Evolutionary conservation across 2,113 vertebrate species (phyloP).

Genomic region (Hypocryptadius cinnamomeus): DNA sequence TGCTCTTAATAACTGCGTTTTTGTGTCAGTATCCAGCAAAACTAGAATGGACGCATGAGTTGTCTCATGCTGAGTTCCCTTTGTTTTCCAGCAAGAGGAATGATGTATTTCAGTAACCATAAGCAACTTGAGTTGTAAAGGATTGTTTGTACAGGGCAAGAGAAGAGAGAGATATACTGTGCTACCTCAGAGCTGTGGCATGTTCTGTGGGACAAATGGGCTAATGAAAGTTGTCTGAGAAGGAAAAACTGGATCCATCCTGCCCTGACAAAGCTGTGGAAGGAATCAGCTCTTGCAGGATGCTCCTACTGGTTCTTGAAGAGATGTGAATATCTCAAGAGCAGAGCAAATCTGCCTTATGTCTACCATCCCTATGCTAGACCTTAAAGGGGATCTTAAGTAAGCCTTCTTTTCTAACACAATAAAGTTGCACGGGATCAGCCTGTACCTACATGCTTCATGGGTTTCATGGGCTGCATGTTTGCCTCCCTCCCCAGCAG

Average conservation of each 20-base stretch:
- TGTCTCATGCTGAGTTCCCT: not conserved
- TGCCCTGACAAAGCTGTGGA: not conserved
- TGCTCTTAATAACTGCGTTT: not conserved
- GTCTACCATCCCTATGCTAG: not conserved
- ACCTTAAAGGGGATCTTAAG: not conserved
- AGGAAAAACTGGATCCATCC: not conserved
- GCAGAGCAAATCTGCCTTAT: not conserved
- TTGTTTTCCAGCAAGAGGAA: constrained; percentile 26
- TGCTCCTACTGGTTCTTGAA: not conserved
- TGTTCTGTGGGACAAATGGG: not conserved
- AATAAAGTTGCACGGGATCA: not conserved
- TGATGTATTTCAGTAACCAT: not conserved
- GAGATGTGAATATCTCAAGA: not conserved
- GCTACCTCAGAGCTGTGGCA: not conserved
- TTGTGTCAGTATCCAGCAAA: constrained; percentile 1
- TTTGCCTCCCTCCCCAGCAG: not conserved
- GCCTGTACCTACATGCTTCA: rapidly evolving
- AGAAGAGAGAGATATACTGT: not conserved
- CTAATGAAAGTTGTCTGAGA: not conserved
- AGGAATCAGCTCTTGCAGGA: not conserved
- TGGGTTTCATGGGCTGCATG: not conserved
- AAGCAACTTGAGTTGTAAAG: not conserved
- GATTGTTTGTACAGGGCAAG: not conserved
- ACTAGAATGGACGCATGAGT: not conserved
- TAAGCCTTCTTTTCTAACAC: not conserved